Conservation (phyloP, 2,797 vertebrate genomes). For the Pantherophis alleghaniensis region DNA sequence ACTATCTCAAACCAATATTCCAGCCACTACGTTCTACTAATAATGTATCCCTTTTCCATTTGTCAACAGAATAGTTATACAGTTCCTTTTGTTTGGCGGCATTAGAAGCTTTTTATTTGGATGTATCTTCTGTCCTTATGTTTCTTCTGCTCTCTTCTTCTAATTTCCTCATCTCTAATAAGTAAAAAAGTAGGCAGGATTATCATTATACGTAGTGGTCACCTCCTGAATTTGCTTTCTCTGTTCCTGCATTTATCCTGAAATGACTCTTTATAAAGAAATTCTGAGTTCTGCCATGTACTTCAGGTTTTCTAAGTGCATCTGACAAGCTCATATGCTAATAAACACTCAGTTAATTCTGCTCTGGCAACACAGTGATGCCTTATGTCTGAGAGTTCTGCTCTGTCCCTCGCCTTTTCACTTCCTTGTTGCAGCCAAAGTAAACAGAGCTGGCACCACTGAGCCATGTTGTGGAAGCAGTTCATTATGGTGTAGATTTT, state of each 20-base stretch:
- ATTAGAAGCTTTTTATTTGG: not conserved
- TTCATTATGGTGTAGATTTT: not conserved
- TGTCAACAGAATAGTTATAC: not conserved
- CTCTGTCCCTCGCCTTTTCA: constrained; percentile 32
- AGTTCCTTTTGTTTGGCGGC: not conserved
- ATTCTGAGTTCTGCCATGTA: not conserved
- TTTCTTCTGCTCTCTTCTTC: not conserved
- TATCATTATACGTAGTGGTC: not conserved
- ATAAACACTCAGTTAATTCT: constrained; percentile 51
- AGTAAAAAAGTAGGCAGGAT: not conserved
- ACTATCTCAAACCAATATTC: not conserved
- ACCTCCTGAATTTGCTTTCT: not conserved
- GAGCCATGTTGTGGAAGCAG: constrained; percentile 9
- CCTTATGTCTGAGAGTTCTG: constrained; percentile 51
- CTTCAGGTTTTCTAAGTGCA: constrained; percentile 7
- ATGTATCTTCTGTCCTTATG: not conserved
- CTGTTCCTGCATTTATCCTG: not conserved
- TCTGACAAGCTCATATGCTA: constrained; percentile 30
- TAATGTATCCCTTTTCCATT: not conserved
- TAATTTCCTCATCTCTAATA: not conserved
- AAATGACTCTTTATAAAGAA: not conserved
- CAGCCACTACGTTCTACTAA: not conserved
- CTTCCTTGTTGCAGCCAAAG: constrained; percentile 28
- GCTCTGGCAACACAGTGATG: constrained; percentile 51
- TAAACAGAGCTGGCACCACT: constrained; percentile 13